phyloP scores from a whole-genome alignment of 2,888 invertebrate species.

The Chalcosyrphus nemorum region DNA sequence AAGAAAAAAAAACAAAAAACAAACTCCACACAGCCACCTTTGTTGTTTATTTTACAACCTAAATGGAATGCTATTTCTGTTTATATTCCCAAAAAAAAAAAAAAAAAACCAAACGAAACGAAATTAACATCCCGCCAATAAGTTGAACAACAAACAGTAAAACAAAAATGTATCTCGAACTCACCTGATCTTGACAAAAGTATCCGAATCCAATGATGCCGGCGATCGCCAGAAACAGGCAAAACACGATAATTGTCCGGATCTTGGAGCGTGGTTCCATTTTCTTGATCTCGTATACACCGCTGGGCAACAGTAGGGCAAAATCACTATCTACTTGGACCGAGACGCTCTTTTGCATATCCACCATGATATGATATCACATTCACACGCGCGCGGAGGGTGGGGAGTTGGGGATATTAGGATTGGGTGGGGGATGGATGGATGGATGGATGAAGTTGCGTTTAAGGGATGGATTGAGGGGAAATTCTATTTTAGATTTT shows the following conservation, averaged over 20 bases:
- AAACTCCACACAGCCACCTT: neutral
- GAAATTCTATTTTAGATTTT: conserved; percentile 52
- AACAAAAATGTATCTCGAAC: conserved; percentile 76
- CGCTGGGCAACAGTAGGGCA: conserved; percentile 89
- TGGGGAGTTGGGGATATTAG: neutral
- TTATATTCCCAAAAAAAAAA: neutral
- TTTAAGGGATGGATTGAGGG: conserved; percentile 31
- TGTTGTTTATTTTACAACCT: neutral
- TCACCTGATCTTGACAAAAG: conserved; percentile 93
- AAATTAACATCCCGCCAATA: neutral
- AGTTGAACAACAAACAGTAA: conserved; percentile 12
- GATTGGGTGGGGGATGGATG: neutral
- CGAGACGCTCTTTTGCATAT: conserved; percentile 89
- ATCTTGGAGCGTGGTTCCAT: conserved; percentile 93
- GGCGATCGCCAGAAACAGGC: conserved; percentile 91
- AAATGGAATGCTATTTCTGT: neutral
- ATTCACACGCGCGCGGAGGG: conserved; percentile 56
- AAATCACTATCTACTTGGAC: conserved; percentile 93
- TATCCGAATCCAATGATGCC: conserved; percentile 95
- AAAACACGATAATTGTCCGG: conserved; percentile 90
- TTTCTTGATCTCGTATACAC: conserved; percentile 91
- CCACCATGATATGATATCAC: conserved; percentile 76
- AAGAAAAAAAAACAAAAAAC: neutral
- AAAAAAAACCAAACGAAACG: no score
- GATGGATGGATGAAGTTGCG: neutral